These are phyloP conservation scores for Sceloporus undulatus DNA, from an alignment of 2,113 vertebrate genomes.

Conservation along the genomic window DNA sequence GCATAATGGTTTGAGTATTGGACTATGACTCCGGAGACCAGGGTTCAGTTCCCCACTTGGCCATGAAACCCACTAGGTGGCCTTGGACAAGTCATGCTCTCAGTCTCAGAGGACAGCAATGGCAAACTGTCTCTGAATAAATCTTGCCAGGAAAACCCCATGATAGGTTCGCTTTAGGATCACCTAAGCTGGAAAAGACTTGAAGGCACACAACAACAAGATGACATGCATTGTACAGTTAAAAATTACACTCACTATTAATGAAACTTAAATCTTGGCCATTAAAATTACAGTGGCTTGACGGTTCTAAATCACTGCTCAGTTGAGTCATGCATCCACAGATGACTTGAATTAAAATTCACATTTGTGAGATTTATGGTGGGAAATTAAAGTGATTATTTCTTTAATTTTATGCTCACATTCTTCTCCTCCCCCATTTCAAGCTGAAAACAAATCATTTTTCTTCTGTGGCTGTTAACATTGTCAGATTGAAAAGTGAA, in stretches of 20 bases:
- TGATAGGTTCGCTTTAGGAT: too few species aligned
- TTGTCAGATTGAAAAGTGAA: too few species aligned
- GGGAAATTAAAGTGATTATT: neutral
- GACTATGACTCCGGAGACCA: too few species aligned
- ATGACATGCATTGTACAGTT: neutral
- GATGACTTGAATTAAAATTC: neutral
- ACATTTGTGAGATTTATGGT: neutral
- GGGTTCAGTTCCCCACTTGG: too few species aligned
- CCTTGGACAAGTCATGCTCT: too few species aligned
- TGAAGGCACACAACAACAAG: neutral
- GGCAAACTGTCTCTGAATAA: too few species aligned
- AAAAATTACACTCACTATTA: neutral
- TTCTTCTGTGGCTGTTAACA: neutral
- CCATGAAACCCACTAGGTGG: too few species aligned
- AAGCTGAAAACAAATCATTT: conserved; percentile 10
- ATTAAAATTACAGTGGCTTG: neutral
- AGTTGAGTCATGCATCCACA: neutral
- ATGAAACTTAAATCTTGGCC: neutral
- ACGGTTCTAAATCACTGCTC: neutral
- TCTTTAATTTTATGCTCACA: neutral
- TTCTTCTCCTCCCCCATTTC: neutral
- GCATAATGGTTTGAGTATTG: too few species aligned
- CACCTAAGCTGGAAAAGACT: too few species aligned
- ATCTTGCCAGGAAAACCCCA: too few species aligned
- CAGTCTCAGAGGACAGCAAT: too few species aligned